A percentile compares a stretch with the other conserved stretches of the same genome.
These are phyloP conservation scores for Aegithalos caudatus DNA, from an alignment of 2,113 vertebrate species.

Conservation along the genomic window DNA sequence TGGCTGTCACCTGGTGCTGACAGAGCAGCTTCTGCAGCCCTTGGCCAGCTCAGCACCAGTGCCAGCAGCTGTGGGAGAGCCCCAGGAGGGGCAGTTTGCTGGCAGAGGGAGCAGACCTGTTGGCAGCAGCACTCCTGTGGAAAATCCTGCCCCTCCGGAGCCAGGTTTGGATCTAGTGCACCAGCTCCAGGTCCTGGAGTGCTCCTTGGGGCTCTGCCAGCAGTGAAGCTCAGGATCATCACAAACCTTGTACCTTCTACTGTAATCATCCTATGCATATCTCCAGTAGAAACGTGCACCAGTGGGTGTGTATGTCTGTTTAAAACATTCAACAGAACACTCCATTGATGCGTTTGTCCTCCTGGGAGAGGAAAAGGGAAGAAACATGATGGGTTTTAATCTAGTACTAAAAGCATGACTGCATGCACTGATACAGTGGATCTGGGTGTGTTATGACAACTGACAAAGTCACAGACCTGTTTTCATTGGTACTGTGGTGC, in stretches of 20 bases:
- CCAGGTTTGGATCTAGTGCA: background rate
- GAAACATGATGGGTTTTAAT: background rate
- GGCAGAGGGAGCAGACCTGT: background rate
- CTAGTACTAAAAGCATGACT: background rate
- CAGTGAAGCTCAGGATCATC: background rate
- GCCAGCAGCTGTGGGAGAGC: accelerated
- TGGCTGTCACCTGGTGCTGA: background rate
- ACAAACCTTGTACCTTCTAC: background rate
- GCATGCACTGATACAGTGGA: background rate
- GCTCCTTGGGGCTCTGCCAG: background rate
- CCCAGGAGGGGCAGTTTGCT: background rate
- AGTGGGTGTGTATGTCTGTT: background rate
- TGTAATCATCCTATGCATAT: background rate
- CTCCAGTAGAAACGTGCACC: background rate
- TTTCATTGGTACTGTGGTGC: background rate
- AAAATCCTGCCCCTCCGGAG: background rate
- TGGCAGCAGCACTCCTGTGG: background rate
- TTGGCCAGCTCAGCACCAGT: accelerated
- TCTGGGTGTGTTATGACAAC: background rate
- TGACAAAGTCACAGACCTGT: accelerated
- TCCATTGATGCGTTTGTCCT: background rate
- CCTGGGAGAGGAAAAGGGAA: background rate
- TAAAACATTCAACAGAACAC: background rate
- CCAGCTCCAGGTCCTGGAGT: background rate
- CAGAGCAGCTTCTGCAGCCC: background rate